Conservation (phyloP, 2,888 invertebrate genomes). For the Leucoma salicis region DNA sequence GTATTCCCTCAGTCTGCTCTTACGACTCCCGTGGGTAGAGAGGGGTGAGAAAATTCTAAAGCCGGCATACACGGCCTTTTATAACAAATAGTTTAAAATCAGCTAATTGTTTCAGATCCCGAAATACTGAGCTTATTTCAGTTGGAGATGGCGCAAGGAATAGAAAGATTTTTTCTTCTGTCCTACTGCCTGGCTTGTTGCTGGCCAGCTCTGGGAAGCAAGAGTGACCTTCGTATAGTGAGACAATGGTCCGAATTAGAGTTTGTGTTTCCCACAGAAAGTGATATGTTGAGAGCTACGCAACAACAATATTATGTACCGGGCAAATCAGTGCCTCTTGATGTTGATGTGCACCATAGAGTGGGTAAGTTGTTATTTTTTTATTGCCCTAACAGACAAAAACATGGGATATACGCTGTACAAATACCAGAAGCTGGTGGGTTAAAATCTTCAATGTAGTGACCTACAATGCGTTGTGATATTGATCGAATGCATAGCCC, state of each 20-base stretch:
- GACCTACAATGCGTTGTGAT: too few species aligned
- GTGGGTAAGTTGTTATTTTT: constrained; percentile 50
- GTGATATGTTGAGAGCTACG: constrained; percentile 56
- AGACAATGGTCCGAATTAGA: constrained; percentile 86
- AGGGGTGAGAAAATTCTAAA: too few species aligned
- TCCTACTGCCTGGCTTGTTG: constrained; percentile 74
- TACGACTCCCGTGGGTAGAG: too few species aligned
- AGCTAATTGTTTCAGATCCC: constrained; percentile 60
- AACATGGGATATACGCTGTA: too few species aligned
- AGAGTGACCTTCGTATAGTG: constrained; percentile 68
- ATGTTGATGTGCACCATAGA: constrained; percentile 84
- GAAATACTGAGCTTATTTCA: constrained; percentile 58
- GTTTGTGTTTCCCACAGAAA: constrained; percentile 82
- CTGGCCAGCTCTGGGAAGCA: constrained; percentile 63
- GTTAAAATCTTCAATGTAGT: too few species aligned
- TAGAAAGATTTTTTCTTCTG: constrained; percentile 68
- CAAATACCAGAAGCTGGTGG: too few species aligned
- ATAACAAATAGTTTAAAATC: too few species aligned
- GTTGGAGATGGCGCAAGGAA: constrained; percentile 67
- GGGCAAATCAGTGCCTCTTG: constrained; percentile 85
- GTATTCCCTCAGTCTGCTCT: too few species aligned
- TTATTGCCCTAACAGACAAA: too few species aligned
- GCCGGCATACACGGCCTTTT: too few species aligned
- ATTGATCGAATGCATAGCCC: too few species aligned
- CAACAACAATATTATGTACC: constrained; percentile 73